phyloP scores from a whole-genome alignment of 2,113 vertebrate species.

The Aythya baeri region DNA sequence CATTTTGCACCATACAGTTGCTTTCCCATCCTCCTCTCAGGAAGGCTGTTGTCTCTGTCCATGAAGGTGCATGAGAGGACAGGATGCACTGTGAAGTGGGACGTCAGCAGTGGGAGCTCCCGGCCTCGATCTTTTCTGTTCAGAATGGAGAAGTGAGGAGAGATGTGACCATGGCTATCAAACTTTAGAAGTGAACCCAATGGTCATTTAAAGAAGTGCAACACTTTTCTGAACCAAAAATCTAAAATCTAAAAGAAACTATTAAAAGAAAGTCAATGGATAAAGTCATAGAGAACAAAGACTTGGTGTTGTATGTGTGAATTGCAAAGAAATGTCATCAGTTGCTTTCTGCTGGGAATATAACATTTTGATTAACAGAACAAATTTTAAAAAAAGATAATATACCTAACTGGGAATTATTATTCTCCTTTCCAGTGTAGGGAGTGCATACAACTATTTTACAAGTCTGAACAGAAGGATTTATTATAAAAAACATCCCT shows the following conservation, averaged over 20 bases:
- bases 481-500: not conserved
- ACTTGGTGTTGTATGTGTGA: not conserved
- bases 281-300: not conserved
- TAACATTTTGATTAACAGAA: not conserved
- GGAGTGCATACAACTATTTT: not conserved
- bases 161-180: not conserved
- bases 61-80: not conserved
- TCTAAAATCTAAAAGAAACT: not conserved
- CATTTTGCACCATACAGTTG: not conserved
- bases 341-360: not conserved
- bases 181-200: not conserved
- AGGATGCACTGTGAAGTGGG: not conserved
- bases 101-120: not conserved
- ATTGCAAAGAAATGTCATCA: not conserved
- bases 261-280: not conserved
- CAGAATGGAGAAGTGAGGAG: not conserved
- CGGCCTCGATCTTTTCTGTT: not conserved
- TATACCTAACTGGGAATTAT: not conserved
- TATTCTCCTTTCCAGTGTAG: not conserved
- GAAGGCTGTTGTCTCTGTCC: not conserved
- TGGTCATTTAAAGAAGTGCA: not conserved
- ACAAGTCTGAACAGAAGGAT: not conserved
- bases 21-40: not conserved
- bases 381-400: not conserved
- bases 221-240: not conserved